phyloP scores from a whole-genome alignment of 2,113 vertebrate species.

The Solenodon paradoxus region DNA sequence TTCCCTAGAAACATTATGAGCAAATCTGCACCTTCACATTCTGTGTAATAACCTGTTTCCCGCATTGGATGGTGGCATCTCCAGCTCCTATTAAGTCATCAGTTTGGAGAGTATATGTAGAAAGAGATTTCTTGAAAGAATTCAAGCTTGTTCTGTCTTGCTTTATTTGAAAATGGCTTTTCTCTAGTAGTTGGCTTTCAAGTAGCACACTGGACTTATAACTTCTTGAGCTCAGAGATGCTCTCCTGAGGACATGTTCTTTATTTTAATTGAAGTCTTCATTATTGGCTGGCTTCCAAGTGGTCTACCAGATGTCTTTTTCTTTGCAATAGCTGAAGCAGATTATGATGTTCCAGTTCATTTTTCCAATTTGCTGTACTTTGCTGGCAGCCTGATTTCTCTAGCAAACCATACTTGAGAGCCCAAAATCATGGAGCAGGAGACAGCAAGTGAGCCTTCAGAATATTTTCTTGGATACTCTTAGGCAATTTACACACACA shows the following conservation, averaged over 20 bases:
- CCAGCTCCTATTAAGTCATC: slow-evolving; percentile 19
- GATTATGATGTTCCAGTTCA: slow-evolving; percentile 85
- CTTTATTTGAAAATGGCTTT: slow-evolving; percentile 66
- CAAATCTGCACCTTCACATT: not conserved
- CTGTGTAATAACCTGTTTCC: not conserved
- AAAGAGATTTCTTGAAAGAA: slow-evolving; percentile 32
- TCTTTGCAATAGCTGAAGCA: slow-evolving; percentile 80
- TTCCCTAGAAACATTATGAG: not conserved
- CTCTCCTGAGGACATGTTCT: slow-evolving; percentile 85
- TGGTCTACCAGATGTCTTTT: slow-evolving; percentile 87
- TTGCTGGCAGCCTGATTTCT: slow-evolving; percentile 82
- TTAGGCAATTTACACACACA: not conserved
- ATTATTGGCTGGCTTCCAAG: slow-evolving; percentile 84
- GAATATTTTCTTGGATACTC: slow-evolving; percentile 11
- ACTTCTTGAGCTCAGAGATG: slow-evolving; percentile 78
- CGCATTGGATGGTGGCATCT: not conserved
- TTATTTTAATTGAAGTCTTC: slow-evolving; percentile 87
- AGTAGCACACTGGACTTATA: slow-evolving; percentile 77
- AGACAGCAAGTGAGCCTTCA: slow-evolving; percentile 41
- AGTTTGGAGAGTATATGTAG: not conserved
- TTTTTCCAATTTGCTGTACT: slow-evolving; percentile 75
- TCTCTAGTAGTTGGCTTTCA: slow-evolving; percentile 73
- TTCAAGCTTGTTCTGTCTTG: slow-evolving; percentile 19
- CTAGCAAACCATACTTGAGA: slow-evolving; percentile 80
- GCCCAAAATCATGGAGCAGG: slow-evolving; percentile 67